These are phyloP conservation scores for Hybognathus amarus DNA, from an alignment of 2,797 vertebrate species.

Conservation along the genomic window DNA sequence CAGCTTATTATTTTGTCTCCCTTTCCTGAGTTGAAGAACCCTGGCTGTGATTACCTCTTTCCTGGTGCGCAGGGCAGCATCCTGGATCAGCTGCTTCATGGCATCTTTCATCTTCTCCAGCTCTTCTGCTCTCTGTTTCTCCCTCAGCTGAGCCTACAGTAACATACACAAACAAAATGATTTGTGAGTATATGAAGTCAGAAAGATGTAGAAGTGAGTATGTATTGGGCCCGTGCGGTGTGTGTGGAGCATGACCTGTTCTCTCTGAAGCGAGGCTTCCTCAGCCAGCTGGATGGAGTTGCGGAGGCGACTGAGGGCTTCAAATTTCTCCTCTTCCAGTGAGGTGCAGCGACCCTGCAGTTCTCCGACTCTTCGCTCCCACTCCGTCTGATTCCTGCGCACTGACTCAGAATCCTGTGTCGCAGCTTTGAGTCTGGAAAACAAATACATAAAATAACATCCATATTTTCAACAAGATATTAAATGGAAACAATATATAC, in stretches of 20 bases:
- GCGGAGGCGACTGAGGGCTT: slow-evolving; percentile 83
- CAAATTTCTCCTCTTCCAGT: slow-evolving; percentile 85
- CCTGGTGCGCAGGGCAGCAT: slow-evolving; percentile 80
- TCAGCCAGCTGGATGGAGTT: slow-evolving; percentile 88
- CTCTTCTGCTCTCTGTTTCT: slow-evolving; percentile 89
- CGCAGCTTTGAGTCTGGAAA: slow-evolving; percentile 79
- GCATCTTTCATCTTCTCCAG: slow-evolving; percentile 86
- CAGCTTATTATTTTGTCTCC: not conserved
- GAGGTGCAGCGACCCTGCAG: slow-evolving; percentile 78
- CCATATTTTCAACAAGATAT: not conserved
- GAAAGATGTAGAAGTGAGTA: not conserved
- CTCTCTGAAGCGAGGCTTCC: slow-evolving; percentile 89
- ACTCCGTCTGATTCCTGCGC: slow-evolving; percentile 78
- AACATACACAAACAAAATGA: slow-evolving; percentile 10
- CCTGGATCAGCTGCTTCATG: slow-evolving; percentile 84
- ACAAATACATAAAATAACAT: not conserved
- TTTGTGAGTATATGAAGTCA: not conserved
- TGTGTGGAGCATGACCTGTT: slow-evolving; percentile 77
- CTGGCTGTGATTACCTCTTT: slow-evolving; percentile 77
- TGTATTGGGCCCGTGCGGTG: not conserved
- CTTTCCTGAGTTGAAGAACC: not conserved
- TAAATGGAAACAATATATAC: not conserved
- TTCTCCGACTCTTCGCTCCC: slow-evolving; percentile 85
- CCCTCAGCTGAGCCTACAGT: slow-evolving; percentile 82
- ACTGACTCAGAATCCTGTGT: slow-evolving; percentile 80